These are phyloP conservation scores for Pituophis catenifer DNA, from an alignment of 2,113 vertebrate genomes.

Conservation along the genomic window DNA sequence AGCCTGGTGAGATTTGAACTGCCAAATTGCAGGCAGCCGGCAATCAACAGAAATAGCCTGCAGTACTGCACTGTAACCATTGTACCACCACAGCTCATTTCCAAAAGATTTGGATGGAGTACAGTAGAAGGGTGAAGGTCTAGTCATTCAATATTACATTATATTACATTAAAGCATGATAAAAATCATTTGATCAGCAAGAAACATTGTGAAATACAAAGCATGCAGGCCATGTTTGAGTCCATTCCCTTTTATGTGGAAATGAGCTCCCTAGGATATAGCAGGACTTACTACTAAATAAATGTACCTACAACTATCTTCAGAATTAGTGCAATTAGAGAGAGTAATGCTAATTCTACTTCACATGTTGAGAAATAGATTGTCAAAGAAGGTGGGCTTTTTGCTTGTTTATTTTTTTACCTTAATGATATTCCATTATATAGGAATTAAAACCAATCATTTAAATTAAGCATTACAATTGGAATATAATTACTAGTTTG, in stretches of 20 bases:
- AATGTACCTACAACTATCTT: not conserved
- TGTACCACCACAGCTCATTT: too few species aligned
- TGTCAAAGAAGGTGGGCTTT: not conserved
- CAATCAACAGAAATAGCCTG: too few species aligned
- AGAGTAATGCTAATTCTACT: not conserved
- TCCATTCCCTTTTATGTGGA: not conserved
- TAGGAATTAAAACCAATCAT: conserved; percentile 6
- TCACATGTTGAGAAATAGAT: not conserved
- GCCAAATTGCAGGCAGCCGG: too few species aligned
- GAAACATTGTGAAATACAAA: not conserved
- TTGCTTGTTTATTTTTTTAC: not conserved
- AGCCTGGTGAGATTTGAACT: too few species aligned
- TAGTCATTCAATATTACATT: not conserved
- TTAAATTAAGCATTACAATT: conserved; percentile 25
- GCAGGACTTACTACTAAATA: not conserved
- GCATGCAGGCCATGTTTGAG: not conserved
- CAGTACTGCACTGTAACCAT: too few species aligned
- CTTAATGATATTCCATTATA: not conserved
- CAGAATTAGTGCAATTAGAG: not conserved
- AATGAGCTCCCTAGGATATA: not conserved
- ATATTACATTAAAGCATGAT: not conserved
- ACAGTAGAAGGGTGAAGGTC: not conserved
- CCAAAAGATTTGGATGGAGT: not conserved
- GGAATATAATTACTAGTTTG: conserved; percentile 6
- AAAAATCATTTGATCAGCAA: not conserved